phyloP scores from a whole-genome alignment of 1,140 invertebrate species.

The Diachasma alloeum region DNA sequence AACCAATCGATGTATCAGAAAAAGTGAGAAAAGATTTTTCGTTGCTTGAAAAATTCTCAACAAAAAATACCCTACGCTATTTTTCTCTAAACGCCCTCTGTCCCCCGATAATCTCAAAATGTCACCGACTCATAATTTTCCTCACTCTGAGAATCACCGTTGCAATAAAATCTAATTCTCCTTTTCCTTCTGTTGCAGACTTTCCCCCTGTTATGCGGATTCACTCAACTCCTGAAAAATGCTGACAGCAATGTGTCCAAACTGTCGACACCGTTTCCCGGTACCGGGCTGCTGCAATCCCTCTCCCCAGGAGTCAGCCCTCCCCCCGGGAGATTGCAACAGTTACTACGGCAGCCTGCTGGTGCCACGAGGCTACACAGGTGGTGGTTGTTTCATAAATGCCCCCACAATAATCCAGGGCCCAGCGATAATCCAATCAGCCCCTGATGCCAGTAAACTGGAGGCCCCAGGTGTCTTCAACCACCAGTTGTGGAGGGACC shows the following conservation, averaged over 20 bases:
- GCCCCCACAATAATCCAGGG: slow-evolving; percentile 44
- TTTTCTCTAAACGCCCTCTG: no score
- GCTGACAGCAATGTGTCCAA: slow-evolving; percentile 69
- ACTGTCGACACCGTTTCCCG: slow-evolving; percentile 70
- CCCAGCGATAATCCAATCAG: slow-evolving; percentile 40
- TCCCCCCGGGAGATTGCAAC: not conserved
- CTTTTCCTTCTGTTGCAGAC: slow-evolving; percentile 20
- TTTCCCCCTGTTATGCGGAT: slow-evolving; percentile 26
- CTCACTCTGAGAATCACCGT: not conserved
- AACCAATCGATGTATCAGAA: no score
- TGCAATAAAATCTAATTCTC: not conserved
- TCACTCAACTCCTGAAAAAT: slow-evolving; percentile 34
- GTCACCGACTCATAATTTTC: no score
- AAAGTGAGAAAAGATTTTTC: no score
- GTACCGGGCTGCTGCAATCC: slow-evolving; percentile 47
- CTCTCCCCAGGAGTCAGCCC: not conserved
- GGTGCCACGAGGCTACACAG: slow-evolving; percentile 42
- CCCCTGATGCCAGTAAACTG: not conserved
- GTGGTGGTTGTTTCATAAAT: slow-evolving; percentile 46
- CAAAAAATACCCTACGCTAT: no score
- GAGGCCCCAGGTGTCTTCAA: not conserved
- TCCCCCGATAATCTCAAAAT: no score
- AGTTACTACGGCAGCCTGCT: slow-evolving; percentile 35
- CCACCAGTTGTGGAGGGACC: not conserved
- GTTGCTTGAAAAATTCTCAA: no score